Percentiles rank a stretch among this genome's conserved stretches.
These are phyloP conservation scores for Menura novaehollandiae DNA, from an alignment of 2,113 vertebrate species.

Conservation along the genomic window DNA sequence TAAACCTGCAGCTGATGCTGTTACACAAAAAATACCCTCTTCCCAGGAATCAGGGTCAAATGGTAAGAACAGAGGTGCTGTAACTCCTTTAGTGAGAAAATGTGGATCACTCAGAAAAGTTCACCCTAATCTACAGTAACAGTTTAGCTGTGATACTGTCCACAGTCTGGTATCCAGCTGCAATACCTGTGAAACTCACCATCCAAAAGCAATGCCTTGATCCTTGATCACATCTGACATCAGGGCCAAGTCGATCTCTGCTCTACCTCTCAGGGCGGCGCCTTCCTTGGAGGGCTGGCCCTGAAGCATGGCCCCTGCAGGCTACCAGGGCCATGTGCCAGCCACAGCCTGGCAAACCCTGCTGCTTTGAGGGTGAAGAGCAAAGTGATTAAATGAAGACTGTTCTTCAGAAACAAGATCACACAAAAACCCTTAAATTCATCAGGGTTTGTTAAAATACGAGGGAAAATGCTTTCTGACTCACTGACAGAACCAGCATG, in stretches of 20 bases:
- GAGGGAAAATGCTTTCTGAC: neutral
- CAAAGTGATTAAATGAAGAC: neutral
- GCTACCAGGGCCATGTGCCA: fast-evolving
- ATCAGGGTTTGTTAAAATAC: neutral
- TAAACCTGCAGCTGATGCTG: neutral
- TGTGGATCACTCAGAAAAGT: fast-evolving
- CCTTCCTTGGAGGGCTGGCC: neutral
- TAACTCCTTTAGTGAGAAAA: neutral
- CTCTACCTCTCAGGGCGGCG: neutral
- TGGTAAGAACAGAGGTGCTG: neutral
- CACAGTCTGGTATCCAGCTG: neutral
- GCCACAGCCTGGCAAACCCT: neutral
- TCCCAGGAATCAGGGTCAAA: neutral
- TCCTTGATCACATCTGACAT: neutral
- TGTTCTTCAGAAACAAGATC: neutral
- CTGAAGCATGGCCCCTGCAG: neutral
- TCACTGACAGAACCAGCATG: neutral
- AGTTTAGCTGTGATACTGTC: neutral
- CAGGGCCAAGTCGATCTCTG: neutral
- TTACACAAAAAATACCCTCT: neutral
- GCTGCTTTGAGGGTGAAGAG: neutral
- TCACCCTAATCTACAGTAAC: neutral
- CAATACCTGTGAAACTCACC: neutral
- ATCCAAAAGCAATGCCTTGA: neutral
- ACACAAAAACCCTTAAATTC: neutral